Percentiles rank a stretch among this genome's conserved stretches.
Evolutionary conservation across 2,888 invertebrate species (phyloP).

Genomic region (Eupithecia tripunctaria): DNA sequence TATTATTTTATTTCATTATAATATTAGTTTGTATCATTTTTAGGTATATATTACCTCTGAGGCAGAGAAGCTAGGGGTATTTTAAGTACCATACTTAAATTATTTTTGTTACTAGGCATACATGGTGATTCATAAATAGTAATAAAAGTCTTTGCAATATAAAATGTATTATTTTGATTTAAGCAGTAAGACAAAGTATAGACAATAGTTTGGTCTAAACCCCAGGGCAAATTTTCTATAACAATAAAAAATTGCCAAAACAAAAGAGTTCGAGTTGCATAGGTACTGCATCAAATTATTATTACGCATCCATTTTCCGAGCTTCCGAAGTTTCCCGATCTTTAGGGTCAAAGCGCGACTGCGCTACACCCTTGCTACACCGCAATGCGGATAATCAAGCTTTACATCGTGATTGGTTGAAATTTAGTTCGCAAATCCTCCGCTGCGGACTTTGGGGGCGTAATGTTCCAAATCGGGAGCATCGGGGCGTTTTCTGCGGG

Average conservation of each 20-base stretch:
- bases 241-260: not conserved
- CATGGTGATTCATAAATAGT: not conserved
- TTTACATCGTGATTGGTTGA: conserved; percentile 8
- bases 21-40: not conserved
- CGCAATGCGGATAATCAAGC: conserved; percentile 15
- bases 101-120: not conserved
- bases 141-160: not conserved
- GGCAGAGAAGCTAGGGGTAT: not conserved
- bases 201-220: not conserved
- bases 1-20: not conserved
- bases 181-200: not conserved
- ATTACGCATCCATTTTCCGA: conserved; percentile 4
- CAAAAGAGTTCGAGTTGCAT: not conserved
- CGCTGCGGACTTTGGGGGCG: conserved; percentile 23
- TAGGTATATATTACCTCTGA: not conserved
- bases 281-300: conserved; percentile 17
- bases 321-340: conserved; percentile 16
- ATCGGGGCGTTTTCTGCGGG: conserved; percentile 13
- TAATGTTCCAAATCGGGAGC: not conserved
- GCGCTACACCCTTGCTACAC: conserved; percentile 13
- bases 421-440: conserved; percentile 18
- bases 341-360: not conserved
- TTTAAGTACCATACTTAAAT: not conserved
- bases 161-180: not conserved
- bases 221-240: not conserved